phyloP scores from a whole-genome alignment of 2,797 vertebrate genomes.

The Paratrypauchen microcephalus region DNA sequence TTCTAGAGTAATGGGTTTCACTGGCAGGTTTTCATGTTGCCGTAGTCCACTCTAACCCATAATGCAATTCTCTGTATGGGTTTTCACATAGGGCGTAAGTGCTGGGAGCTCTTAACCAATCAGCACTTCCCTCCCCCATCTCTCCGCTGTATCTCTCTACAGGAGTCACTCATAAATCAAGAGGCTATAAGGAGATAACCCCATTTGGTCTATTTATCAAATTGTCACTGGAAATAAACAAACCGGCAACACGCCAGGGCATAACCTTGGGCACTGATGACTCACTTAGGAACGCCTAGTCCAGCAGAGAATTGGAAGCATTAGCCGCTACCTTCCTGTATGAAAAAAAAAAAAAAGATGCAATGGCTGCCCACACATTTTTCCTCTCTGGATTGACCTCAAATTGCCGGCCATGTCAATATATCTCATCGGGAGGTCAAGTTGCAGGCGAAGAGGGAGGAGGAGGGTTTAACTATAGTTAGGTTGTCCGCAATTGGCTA shows the following conservation, averaged over 20 bases:
- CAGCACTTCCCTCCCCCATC: constrained; percentile 15
- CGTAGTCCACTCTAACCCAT: constrained; percentile 47
- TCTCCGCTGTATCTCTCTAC: constrained; percentile 14
- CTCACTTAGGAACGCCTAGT: constrained; percentile 42
- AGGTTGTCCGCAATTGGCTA: constrained; percentile 75
- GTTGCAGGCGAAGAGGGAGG: constrained; percentile 70
- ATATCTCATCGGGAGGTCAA: constrained; percentile 69
- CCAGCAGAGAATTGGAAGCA: constrained; percentile 48
- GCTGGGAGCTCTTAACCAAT: constrained; percentile 16
- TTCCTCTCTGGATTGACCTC: constrained; percentile 54
- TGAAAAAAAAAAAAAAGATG: constrained; percentile 43
- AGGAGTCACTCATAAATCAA: constrained; percentile 34
- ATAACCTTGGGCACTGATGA: constrained; percentile 50
- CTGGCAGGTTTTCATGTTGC: constrained; percentile 49
- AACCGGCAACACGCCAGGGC: constrained; percentile 35
- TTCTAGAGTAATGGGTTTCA: constrained; percentile 68
- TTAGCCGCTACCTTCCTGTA: constrained; percentile 64
- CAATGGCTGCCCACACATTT: constrained; percentile 54
- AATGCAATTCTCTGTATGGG: constrained; percentile 38
- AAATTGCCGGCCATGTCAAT: constrained; percentile 74
- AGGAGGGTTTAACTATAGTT: constrained; percentile 66
- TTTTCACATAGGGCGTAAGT: constrained; percentile 32
- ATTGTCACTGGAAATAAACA: constrained; percentile 45
- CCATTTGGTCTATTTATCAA: constrained; percentile 43
- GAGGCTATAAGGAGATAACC: constrained; percentile 26